These are phyloP conservation scores for Marmota monax DNA, from an alignment of 2,113 vertebrate species.

Conservation along the genomic window DNA sequence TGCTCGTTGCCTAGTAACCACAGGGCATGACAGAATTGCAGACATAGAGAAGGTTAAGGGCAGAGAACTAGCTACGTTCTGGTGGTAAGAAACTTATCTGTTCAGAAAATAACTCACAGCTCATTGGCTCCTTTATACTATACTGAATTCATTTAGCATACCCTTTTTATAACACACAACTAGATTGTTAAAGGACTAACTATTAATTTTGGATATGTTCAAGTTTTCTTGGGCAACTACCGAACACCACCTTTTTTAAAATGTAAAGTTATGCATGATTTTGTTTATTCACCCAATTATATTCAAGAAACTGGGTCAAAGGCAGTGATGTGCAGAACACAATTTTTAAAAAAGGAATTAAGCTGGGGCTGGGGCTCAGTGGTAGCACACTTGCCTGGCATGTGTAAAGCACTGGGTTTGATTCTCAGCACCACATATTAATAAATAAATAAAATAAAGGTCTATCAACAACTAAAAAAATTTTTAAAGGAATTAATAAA, in stretches of 20 bases:
- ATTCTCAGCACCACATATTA: too few species aligned
- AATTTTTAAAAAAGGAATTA: neutral
- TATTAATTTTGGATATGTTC: neutral
- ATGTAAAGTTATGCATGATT: neutral
- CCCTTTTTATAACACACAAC: neutral
- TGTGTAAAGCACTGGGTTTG: too few species aligned
- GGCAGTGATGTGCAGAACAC: constrained; percentile 1
- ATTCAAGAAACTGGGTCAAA: constrained; percentile 27
- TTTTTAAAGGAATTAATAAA: neutral
- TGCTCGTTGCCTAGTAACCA: constrained; percentile 84
- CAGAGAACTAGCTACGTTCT: constrained; percentile 41
- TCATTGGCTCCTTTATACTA: neutral
- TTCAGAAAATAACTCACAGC: constrained; percentile 51
- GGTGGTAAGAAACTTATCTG: neutral
- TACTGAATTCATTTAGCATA: neutral
- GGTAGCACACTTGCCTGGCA: too few species aligned
- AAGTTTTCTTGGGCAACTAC: neutral
- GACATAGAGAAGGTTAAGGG: constrained; percentile 21
- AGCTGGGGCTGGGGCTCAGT: too few species aligned
- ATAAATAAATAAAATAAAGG: too few species aligned
- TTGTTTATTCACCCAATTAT: constrained; percentile 11
- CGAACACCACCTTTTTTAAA: constrained; percentile 23
- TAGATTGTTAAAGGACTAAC: neutral
- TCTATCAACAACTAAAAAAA: too few species aligned
- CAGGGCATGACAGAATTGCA: neutral